Percentiles rank a stretch among this genome's conserved stretches.
These are phyloP conservation scores for Cantharis rufa DNA, from an alignment of 2,888 invertebrate genomes.

Conservation along the genomic window DNA sequence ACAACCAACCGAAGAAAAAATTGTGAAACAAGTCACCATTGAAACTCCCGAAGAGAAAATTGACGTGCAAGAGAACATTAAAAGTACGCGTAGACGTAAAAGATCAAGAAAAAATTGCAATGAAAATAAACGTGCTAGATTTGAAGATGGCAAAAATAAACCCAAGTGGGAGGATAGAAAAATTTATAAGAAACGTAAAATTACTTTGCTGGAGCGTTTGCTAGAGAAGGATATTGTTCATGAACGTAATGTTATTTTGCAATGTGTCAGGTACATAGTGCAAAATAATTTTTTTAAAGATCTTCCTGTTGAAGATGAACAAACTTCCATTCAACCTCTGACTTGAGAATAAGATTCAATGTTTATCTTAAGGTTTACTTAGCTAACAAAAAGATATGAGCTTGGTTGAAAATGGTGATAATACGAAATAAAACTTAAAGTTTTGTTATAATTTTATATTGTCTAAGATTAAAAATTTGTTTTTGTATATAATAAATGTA, in stretches of 20 bases:
- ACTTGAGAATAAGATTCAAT: not conserved
- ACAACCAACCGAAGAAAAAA: constrained; percentile 59
- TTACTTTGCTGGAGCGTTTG: constrained; percentile 71
- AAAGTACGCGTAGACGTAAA: constrained; percentile 18
- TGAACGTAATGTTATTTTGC: constrained; percentile 84
- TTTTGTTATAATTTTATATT: not conserved
- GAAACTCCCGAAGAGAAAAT: constrained; percentile 36
- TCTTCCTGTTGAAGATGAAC: constrained; percentile 45
- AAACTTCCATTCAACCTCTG: not conserved
- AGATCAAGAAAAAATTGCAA: constrained; percentile 32
- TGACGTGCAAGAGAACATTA: not conserved
- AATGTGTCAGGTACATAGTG: constrained; percentile 82
- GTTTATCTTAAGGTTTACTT: not conserved
- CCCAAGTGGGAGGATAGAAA: not conserved
- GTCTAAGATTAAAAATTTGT: not conserved
- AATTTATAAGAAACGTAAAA: constrained; percentile 46
- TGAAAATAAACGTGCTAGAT: constrained; percentile 39
- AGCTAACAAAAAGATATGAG: not conserved
- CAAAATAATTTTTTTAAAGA: constrained; percentile 72
- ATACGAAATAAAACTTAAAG: not conserved
- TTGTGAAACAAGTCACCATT: constrained; percentile 23
- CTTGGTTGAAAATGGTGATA: not conserved
- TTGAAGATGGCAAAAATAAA: constrained; percentile 16
- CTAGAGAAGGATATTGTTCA: constrained; percentile 78
- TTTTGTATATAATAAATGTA: not conserved